These are phyloP conservation scores for Hemibagrus guttatus DNA, from an alignment of 2,797 vertebrate species.

Conservation along the genomic window DNA sequence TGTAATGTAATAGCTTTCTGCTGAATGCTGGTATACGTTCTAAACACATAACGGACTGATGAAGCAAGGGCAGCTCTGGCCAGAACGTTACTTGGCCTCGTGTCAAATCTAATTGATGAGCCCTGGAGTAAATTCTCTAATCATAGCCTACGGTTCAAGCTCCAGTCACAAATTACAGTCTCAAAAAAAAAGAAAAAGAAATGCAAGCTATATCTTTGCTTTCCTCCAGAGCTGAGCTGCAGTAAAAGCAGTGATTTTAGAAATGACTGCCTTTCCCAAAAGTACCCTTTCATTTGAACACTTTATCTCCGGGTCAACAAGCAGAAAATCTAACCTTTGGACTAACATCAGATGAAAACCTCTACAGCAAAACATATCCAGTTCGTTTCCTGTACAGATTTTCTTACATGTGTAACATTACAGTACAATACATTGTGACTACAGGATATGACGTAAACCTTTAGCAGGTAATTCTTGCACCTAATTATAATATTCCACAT, in stretches of 20 bases:
- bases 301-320: slow-evolving; percentile 28
- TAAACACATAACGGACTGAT: not conserved
- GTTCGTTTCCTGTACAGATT: not conserved
- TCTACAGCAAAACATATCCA: not conserved
- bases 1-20: not conserved
- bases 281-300: slow-evolving; percentile 25
- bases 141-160: slow-evolving; percentile 22
- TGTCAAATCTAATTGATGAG: slow-evolving; percentile 21
- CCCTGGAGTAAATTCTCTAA: slow-evolving; percentile 32
- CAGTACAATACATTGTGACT: not conserved
- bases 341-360: slow-evolving; percentile 7
- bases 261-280: slow-evolving; percentile 31
- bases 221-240: not conserved
- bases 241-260: slow-evolving; percentile 30
- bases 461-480: no score
- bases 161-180: slow-evolving; percentile 30
- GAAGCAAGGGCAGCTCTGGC: not conserved
- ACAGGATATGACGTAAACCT: not conserved
- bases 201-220: not conserved
- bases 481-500: not conserved
- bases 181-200: not conserved
- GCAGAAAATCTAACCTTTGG: slow-evolving; percentile 3
- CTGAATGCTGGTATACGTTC: not conserved
- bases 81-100: not conserved
- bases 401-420: not conserved